Base-by-base conservation (phyloP, 2,113 vertebrate genomes). In the Eurystomus gularis region DNA sequence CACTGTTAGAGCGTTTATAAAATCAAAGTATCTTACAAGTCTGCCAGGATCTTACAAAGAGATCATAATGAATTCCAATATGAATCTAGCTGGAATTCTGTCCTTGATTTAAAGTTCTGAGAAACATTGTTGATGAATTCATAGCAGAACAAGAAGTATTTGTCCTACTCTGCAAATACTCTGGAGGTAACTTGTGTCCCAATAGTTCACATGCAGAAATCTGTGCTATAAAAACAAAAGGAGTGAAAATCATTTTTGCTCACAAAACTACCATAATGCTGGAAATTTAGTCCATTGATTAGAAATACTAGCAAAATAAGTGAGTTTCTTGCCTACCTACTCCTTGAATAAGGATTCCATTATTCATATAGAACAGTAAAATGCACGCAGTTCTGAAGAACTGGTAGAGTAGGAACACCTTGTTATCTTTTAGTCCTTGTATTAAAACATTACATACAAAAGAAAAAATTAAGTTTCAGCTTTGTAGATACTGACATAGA, bases 141-240 rank as follows among this genome's bases (percentile, higher is more conserved):
- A 70, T 93, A 62, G 42, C 58, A 96, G 69, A 97, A 94, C 81
- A 97, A 62, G 80, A 96, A 96, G 91, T 95, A 90, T 83, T 88
- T 90, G 51, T 91, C 69, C 46, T 95, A 18, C 40, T 85, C 75
- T 48, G 42, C 15, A 62, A 94, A 91, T 96, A 66, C 39, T 96
- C 69, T 96, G 82, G 79, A 97, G 61, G 51, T 88, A 92, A 95
- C 96, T 96, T 95, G 51, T 88, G 48, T 96, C 92, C 87, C 75
- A 96, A 80, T 37, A 86, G 61, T 91, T 94, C n/a, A 91, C 64
- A 83, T 33, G 66, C 46, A 97, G 91, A 96, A 97, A 96, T 69
- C 57, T 88, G 54, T 89, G 79, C 76, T 89, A 86, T 55, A 55
- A 83, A 55, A 33, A n/a, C n/a, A n/a, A 55, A 9, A 31, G 7